Conservation (phyloP, 2,113 vertebrate species). For the Seriola aureovittata region DNA sequence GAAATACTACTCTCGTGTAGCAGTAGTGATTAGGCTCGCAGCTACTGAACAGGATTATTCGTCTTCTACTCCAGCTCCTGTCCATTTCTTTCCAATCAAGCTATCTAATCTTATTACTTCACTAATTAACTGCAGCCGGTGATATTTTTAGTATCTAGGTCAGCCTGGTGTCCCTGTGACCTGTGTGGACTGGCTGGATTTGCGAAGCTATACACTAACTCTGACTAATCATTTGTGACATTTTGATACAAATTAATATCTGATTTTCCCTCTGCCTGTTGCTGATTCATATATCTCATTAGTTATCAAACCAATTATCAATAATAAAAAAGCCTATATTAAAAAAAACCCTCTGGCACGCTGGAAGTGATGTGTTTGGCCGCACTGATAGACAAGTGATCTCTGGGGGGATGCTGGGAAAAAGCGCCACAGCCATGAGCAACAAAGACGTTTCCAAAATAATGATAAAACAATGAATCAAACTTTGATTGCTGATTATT, state of each 20-base stretch:
- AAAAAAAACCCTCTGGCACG: background rate
- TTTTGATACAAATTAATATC: constrained; percentile 7
- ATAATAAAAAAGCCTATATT: background rate
- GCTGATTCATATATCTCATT: background rate
- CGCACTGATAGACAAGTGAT: background rate
- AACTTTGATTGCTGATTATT: background rate
- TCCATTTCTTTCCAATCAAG: constrained; percentile 66
- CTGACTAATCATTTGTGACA: constrained; percentile 22
- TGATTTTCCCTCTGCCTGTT: background rate
- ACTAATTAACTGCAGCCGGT: constrained; percentile 71
- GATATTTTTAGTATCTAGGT: constrained; percentile 77
- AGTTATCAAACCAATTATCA: background rate
- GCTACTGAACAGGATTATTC: constrained; percentile 58
- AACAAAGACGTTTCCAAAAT: background rate
- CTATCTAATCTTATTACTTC: constrained; percentile 75
- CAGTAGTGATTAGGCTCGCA: constrained; percentile 30
- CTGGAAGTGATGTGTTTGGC: background rate
- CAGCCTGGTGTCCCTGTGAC: constrained; percentile 53
- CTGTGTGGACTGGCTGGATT: constrained; percentile 54
- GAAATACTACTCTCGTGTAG: background rate
- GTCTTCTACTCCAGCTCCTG: constrained; percentile 29
- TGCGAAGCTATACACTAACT: background rate
- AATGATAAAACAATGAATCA: background rate
- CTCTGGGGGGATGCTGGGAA: background rate
- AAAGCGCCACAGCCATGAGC: background rate